Evolutionary conservation across 2,797 vertebrate species (phyloP).

Genomic region (Ctenopoma multispine): DNA sequence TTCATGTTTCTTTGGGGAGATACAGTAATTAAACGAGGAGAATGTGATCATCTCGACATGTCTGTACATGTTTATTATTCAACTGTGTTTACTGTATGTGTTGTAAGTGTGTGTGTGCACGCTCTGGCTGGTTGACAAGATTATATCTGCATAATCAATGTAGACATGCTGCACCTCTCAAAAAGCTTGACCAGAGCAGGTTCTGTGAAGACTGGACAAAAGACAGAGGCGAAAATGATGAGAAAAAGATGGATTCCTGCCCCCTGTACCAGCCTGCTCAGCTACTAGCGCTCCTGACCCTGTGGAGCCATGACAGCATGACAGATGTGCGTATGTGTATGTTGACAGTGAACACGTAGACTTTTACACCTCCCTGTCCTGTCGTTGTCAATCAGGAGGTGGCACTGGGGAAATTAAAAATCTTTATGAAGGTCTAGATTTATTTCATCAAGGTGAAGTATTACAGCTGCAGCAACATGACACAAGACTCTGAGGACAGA

Average conservation of each 20-base stretch:
- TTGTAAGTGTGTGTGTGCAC: background rate
- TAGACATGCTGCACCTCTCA: constrained; percentile 3
- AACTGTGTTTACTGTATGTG: background rate
- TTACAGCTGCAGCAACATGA: constrained; percentile 37
- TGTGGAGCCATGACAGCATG: constrained; percentile 37
- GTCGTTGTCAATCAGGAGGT: constrained; percentile 50
- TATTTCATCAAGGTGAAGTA: constrained; percentile 53
- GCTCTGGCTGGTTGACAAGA: constrained; percentile 28
- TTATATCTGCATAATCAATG: constrained; percentile 42
- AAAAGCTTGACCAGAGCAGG: constrained; percentile 33
- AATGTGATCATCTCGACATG: background rate
- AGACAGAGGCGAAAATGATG: background rate
- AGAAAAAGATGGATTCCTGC: background rate
- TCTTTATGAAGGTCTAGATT: constrained; percentile 58
- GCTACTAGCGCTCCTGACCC: background rate
- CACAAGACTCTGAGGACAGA: constrained; percentile 38
- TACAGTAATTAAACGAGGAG: constrained; percentile 28
- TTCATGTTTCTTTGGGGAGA: constrained; percentile 40
- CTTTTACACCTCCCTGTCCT: constrained; percentile 43
- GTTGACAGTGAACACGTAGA: constrained; percentile 24
- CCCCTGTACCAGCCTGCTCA: constrained; percentile 19
- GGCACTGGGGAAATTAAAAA: constrained; percentile 75
- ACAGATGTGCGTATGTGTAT: constrained; percentile 26
- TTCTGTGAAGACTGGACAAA: constrained; percentile 43
- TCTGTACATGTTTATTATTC: constrained; percentile 35